Evolutionary conservation across 2,797 vertebrate species (phyloP).

Genomic region (Cuculus canorus): DNA sequence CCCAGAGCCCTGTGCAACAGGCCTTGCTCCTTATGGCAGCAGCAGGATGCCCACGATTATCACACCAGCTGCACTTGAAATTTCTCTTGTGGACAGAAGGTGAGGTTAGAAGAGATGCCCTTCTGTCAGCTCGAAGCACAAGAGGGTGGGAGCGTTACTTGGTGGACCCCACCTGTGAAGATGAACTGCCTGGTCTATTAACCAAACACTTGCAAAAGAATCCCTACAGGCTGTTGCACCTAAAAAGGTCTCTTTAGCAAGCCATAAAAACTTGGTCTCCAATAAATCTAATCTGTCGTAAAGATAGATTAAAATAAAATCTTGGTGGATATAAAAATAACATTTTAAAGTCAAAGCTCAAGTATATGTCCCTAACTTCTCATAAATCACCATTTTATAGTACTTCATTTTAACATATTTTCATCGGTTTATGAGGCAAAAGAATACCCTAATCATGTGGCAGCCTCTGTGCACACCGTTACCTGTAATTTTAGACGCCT

Average conservation of each 20-base stretch:
- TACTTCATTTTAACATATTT: conserved; percentile 65
- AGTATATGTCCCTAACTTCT: conserved; percentile 50
- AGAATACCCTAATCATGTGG: conserved; percentile 66
- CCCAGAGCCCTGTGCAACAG: background rate
- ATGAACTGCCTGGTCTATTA: background rate
- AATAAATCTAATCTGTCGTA: conserved; percentile 47
- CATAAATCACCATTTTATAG: conserved; percentile 53
- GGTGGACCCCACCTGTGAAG: background rate
- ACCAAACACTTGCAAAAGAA: background rate
- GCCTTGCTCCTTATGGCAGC: background rate
- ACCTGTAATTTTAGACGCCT: conserved; percentile 64
- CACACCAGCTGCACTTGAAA: background rate
- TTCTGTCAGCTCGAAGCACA: background rate
- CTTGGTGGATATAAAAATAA: conserved; percentile 66
- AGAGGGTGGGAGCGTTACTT: background rate
- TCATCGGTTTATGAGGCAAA: conserved; percentile 66
- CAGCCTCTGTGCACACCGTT: conserved; percentile 47
- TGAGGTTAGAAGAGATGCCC: background rate
- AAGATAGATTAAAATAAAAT: conserved; percentile 62
- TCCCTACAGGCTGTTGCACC: background rate
- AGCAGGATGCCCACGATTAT: background rate
- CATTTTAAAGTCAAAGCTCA: conserved; percentile 62
- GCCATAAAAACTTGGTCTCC: conserved; percentile 5
- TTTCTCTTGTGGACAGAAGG: background rate
- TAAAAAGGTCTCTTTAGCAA: background rate